These are phyloP conservation scores for Microctonus aethiopoides DNA, from an alignment of 2,888 invertebrate species.

Conservation along the genomic window DNA sequence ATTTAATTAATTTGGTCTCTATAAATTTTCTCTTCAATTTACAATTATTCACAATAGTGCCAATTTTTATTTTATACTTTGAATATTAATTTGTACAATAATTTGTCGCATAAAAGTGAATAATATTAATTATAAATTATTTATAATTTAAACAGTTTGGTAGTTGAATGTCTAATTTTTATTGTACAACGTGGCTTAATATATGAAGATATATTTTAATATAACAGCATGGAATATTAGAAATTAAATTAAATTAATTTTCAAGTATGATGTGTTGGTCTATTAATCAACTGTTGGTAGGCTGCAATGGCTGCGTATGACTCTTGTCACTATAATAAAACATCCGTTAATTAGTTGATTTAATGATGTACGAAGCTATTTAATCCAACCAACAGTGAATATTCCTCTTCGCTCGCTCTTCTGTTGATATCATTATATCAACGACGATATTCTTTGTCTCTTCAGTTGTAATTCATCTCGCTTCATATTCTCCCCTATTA, in stretches of 20 bases:
- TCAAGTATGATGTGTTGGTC: too few species aligned
- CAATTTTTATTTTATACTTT: too few species aligned
- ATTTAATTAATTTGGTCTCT: too few species aligned
- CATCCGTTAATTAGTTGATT: not conserved
- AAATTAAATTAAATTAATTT: not conserved
- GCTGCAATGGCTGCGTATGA: not conserved
- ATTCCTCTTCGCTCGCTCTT: not conserved
- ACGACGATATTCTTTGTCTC: not conserved
- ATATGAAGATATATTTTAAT: not conserved
- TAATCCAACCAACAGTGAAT: not conserved
- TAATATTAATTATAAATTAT: too few species aligned
- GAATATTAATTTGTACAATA: too few species aligned
- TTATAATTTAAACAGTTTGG: too few species aligned
- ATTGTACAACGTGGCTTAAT: too few species aligned
- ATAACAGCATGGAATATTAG: not conserved
- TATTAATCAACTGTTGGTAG: not conserved
- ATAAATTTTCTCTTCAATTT: too few species aligned
- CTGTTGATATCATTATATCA: not conserved
- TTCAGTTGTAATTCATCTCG: not conserved
- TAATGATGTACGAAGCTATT: not conserved
- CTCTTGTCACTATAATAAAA: not conserved
- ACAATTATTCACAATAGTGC: too few species aligned
- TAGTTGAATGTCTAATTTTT: too few species aligned
- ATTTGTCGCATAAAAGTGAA: too few species aligned
- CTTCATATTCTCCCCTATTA: not conserved